Evolutionary conservation across 2,113 vertebrate genomes (phyloP), one percentile per base, ranked within the genome.

Genomic region (Todiramphus saurophagus): DNA sequence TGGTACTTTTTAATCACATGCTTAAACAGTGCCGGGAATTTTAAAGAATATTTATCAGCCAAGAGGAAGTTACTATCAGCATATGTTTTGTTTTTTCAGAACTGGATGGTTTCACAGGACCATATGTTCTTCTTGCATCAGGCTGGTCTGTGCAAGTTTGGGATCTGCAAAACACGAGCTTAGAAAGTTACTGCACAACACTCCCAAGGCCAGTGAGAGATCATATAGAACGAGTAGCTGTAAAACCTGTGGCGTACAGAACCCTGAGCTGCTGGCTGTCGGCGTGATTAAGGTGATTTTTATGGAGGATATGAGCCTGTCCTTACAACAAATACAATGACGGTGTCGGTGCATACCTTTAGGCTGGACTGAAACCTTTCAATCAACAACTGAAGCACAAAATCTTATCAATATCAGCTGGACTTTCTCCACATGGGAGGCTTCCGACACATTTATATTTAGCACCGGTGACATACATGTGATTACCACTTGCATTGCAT

Each of bases 371-470:
- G 82, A 97, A 91, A 91, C 50, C 55, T 93, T 86, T 91, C 87
- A 90, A 35, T 91, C 87, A 86, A 80, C 90, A 93, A 59, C 55
- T 62, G 74, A 85, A 91, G 82, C 48, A 62, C 20, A 86, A 85
- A 94, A 93, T 70, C 70, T 88, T 95, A 89, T 89, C 93, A 68
- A 76, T 75, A 95, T 96, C 93, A 91, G 87, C 83, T 94, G 94
- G 77, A 84, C 51, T 79, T 93, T 73, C 87, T 90, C 84, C 91
- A 43, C 16, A 58, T 11, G n/a, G 63, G 67, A 89, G 78, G 94
- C 67, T 67, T 83, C 84, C 2, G 4, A 80, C 90, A 79, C 84
- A 13, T 77, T 92, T 91, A 93, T 96, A 93, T 91, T 96, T 96
- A 95, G 94, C 81, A n/a, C 30, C 0, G 0, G 39, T 64, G 83